Evolutionary conservation across 1,140 invertebrate species (phyloP).

Genomic region (Lucilia sericata): DNA sequence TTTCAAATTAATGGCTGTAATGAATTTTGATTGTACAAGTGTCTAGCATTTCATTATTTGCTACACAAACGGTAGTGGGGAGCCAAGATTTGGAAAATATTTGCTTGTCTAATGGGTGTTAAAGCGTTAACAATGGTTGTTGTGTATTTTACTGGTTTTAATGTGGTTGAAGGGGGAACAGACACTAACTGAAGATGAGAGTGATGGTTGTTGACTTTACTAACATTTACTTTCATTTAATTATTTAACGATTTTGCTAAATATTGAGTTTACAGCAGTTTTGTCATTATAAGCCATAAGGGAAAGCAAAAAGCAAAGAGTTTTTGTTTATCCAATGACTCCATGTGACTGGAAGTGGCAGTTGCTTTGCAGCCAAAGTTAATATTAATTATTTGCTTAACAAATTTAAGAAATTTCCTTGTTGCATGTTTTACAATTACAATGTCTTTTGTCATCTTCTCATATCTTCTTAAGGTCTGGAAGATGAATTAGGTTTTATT

Average conservation of each 20-base stretch:
- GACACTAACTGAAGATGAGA: not conserved
- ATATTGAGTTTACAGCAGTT: not conserved
- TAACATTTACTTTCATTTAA: constrained; percentile 37
- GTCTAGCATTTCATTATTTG: not conserved
- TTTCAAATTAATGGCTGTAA: constrained; percentile 44
- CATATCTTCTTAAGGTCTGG: constrained; percentile 11
- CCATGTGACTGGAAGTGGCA: not conserved
- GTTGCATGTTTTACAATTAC: not conserved
- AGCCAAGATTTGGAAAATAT: not conserved
- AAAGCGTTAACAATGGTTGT: constrained; percentile 20
- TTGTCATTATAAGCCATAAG: not conserved
- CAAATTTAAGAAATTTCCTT: constrained; percentile 35
- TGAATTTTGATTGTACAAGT: constrained; percentile 46
- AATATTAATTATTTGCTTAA: constrained; percentile 30
- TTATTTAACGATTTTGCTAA: constrained; percentile 35
- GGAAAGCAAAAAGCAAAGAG: not conserved
- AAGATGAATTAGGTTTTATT: not conserved
- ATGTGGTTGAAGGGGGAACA: not conserved
- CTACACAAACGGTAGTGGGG: not conserved
- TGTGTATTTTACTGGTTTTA: not conserved
- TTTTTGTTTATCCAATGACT: constrained; percentile 26
- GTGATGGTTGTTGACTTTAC: constrained; percentile 15
- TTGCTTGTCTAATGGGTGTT: constrained; percentile 8
- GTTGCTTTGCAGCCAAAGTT: not conserved
- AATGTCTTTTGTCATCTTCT: constrained; percentile 32